phyloP scores from a whole-genome alignment of 2,888 invertebrate species.

The Drosophila mayaguana region DNA sequence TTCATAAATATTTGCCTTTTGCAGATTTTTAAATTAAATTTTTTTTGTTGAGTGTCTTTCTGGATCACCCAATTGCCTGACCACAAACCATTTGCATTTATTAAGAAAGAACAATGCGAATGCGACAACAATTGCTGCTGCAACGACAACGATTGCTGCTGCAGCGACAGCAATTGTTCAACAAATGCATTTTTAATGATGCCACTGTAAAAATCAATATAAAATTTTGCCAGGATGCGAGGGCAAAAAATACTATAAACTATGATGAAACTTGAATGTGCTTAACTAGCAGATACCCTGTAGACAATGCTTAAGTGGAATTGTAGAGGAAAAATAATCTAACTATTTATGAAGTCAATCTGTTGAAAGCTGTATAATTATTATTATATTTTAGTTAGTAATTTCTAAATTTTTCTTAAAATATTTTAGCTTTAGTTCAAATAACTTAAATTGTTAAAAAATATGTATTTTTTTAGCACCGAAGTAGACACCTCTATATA shows the following conservation, averaged over 20 bases:
- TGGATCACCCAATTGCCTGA: constrained; percentile 11
- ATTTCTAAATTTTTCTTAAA: too few species aligned
- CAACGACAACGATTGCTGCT: background rate
- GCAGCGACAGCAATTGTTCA: constrained; percentile 18
- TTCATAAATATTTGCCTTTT: background rate
- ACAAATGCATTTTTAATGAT: constrained; percentile 77
- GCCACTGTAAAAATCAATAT: constrained; percentile 64
- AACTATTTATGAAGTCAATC: background rate
- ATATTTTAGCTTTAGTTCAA: too few species aligned
- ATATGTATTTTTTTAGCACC: too few species aligned
- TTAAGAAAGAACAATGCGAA: constrained; percentile 44
- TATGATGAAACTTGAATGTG: background rate
- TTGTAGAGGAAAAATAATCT: background rate
- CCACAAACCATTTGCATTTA: constrained; percentile 45
- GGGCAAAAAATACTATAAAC: background rate
- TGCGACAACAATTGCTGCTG: constrained; percentile 11
- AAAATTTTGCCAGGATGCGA: constrained; percentile 23
- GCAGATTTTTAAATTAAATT: background rate
- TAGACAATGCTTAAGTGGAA: background rate
- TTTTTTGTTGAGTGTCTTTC: constrained; percentile 1
- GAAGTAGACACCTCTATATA: too few species aligned
- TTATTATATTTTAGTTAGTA: too few species aligned
- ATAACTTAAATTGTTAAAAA: too few species aligned
- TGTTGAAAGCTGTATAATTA: background rate
- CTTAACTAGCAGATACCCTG: background rate